These are phyloP conservation scores for Ailuropoda melanoleuca DNA, from an alignment of 2,113 vertebrate species.

Conservation along the genomic window DNA sequence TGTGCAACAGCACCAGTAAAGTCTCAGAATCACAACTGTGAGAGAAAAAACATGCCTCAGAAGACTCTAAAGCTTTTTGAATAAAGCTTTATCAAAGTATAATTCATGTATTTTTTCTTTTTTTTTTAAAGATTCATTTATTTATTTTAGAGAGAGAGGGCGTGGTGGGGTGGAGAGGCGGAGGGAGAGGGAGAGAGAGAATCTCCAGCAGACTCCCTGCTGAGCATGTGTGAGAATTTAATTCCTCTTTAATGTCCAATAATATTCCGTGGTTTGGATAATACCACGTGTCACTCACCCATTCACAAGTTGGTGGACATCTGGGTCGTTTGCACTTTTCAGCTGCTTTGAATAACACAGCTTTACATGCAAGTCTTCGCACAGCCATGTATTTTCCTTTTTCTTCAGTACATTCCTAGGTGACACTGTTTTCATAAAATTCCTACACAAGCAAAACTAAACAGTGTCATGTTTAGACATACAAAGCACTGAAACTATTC, in stretches of 20 bases:
- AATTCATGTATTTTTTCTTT: not conserved
- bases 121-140: too few species aligned
- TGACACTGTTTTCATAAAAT: not conserved
- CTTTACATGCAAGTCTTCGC: not conserved
- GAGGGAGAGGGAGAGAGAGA: too few species aligned
- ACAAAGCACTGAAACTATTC: not conserved
- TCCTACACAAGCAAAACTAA: not conserved
- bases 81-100: not conserved
- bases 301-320: not conserved
- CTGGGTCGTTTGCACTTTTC: not conserved
- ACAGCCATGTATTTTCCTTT: not conserved
- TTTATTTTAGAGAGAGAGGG: too few species aligned
- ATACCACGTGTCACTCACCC: not conserved
- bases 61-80: not conserved
- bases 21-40: not conserved
- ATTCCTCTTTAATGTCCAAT: not conserved
- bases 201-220: too few species aligned
- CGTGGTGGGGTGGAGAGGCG: too few species aligned
- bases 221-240: not conserved
- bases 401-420: not conserved
- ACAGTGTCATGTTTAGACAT: not conserved
- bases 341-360: not conserved
- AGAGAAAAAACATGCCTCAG: not conserved
- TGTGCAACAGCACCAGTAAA: accelerated
- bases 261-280: not conserved